These are phyloP conservation scores for Leucozona laternaria DNA, from an alignment of 2,888 invertebrate species.

Conservation along the genomic window DNA sequence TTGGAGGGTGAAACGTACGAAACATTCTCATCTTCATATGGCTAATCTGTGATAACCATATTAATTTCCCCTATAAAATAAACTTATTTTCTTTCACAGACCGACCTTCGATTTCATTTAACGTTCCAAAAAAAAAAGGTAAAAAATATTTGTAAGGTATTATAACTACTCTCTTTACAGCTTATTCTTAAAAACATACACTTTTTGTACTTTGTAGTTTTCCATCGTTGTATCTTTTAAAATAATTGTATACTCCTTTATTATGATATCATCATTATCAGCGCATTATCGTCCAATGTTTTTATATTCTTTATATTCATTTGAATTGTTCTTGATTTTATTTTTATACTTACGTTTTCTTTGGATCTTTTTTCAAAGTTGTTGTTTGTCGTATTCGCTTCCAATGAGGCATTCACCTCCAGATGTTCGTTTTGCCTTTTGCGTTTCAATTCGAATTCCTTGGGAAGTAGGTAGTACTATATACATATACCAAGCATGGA, in stretches of 20 bases:
- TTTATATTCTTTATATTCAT: conserved; percentile 54
- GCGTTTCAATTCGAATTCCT: conserved; percentile 19
- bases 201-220: neutral
- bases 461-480: neutral
- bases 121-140: too few relatives aligned
- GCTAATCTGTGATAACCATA: too few relatives aligned
- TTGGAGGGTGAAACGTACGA: too few relatives aligned
- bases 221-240: conserved; percentile 21
- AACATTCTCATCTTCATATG: too few relatives aligned
- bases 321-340: conserved; percentile 50
- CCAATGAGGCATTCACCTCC: conserved; percentile 17
- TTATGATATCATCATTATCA: conserved; percentile 62
- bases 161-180: too few relatives aligned
- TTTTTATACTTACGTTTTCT: conserved; percentile 53
- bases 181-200: too few relatives aligned
- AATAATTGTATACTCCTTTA: conserved; percentile 59
- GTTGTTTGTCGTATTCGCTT: conserved; percentile 11
- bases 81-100: too few relatives aligned
- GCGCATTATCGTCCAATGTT: conserved; percentile 52
- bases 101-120: too few relatives aligned
- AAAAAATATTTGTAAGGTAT: too few relatives aligned
- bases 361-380: conserved; percentile 26
- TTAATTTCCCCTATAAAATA: too few relatives aligned
- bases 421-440: conserved; percentile 11
- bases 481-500: neutral